Evolutionary conservation across 2,113 vertebrate genomes (phyloP), one percentile per base, ranked within the genome.

Genomic region (Clarias gariepinus): DNA sequence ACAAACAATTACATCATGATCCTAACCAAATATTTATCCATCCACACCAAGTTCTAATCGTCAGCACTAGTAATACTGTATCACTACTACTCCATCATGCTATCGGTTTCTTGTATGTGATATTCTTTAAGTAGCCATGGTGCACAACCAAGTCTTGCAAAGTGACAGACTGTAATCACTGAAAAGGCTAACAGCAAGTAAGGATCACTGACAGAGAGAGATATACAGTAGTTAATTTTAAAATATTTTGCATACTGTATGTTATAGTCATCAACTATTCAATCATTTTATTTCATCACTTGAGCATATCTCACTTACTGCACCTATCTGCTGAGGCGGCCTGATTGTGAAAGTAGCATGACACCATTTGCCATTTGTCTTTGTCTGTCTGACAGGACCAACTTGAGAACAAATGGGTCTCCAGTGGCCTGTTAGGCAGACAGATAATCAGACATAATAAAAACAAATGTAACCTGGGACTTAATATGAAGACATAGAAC

Each of bases 361-460:
- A 55, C 86, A 84, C 64, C 57, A 68, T 63, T 83, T 81, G 52
- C 71, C 85, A 84, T 86, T 81, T 78, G 82, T 66, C 47, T 52
- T 57, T 73, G 36, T 87, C 76, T 55, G 25, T 83, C 73, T 77
- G 69, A 16, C 60, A 83, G 71, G 28, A 81, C 41, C 9, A 61
- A 63, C 47, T 57, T 47, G 68, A 28, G 25, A 33, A 33, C 58
- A 89, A 66, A 76, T 68, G 55, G 81, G 60, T 52, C 52, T 52
- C 73, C 33, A 47, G 61, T 21, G 82, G 41, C 76, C 68, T 76
- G 15, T 81, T 87, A 77, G 74, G n/a, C 63, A 81, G 41, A 90
- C 61, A 81, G 77, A 47, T 76, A 76, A 86, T 84, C 71, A 69
- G 80, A 82, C 78, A 84, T 77, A 86, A 86, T 68, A 61, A 84